phyloP scores from a whole-genome alignment of 2,888 invertebrate species.

The Caenorhabditis drosophilae region DNA sequence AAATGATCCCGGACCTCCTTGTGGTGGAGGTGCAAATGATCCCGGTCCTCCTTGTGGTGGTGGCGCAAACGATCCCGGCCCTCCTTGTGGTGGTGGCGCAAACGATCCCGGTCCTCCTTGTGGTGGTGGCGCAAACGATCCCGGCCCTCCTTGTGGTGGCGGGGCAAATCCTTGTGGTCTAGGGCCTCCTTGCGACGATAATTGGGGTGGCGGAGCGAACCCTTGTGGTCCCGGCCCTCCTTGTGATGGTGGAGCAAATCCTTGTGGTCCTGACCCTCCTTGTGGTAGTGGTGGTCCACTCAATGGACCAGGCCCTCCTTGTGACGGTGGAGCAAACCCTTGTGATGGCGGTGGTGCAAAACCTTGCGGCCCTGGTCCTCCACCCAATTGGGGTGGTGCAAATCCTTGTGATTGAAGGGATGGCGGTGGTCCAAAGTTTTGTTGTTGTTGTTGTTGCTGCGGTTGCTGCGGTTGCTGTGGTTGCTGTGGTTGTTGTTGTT shows the following conservation, averaged over 20 bases:
- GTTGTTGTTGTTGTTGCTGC: no score
- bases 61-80: constrained; percentile 17
- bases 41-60: constrained; percentile 27
- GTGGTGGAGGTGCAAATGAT: constrained; percentile 11
- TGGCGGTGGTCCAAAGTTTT: constrained; percentile 18
- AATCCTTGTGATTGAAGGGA: no score
- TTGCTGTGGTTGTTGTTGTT: no score
- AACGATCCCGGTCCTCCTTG: constrained; percentile 8
- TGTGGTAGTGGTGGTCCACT: constrained; percentile 13
- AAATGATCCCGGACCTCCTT: constrained; percentile 10
- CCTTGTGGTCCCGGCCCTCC: constrained; percentile 3
- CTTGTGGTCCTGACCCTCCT: constrained; percentile 13
- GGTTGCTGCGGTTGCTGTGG: no score
- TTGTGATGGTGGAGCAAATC: constrained; percentile 22
- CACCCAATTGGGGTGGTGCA: constrained; percentile 8
- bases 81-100: constrained; percentile 17
- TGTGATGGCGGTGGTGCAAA: constrained; percentile 23
- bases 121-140: constrained; percentile 8
- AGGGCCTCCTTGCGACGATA: constrained; percentile 7
- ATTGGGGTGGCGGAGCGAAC: constrained; percentile 12
- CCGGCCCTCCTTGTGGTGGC: constrained; percentile 22
- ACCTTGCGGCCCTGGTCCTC: constrained; percentile 15
- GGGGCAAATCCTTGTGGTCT: constrained; percentile 15
- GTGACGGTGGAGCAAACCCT: constrained; percentile 25
- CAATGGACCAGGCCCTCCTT: not conserved